Percentiles rank a stretch among this genome's conserved stretches.
phyloP scores from a whole-genome alignment of 2,797 vertebrate species.

The Choloepus didactylus region DNA sequence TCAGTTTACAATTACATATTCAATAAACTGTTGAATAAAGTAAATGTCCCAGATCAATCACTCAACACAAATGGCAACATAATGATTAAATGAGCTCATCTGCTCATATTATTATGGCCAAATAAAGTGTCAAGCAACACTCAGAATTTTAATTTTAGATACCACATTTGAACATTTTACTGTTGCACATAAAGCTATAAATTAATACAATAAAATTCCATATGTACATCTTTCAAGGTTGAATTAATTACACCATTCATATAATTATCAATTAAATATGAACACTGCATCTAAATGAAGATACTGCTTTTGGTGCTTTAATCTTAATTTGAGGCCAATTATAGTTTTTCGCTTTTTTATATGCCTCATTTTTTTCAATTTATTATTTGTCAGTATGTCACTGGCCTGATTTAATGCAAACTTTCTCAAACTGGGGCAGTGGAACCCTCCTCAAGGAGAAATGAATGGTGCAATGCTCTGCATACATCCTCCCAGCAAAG shows the following conservation, averaged over 20 bases:
- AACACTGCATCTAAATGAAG: slow-evolving; percentile 44
- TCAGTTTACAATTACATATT: background rate
- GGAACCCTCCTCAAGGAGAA: background rate
- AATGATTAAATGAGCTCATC: slow-evolving; percentile 20
- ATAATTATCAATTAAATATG: background rate
- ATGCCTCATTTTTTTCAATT: slow-evolving; percentile 20
- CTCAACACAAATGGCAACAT: background rate
- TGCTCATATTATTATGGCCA: background rate
- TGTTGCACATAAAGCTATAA: background rate
- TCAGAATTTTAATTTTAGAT: slow-evolving; percentile 27
- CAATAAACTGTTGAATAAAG: background rate
- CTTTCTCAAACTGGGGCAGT: background rate
- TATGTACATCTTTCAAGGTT: slow-evolving; percentile 13
- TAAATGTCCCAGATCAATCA: slow-evolving; percentile 24
- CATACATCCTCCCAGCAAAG: background rate
- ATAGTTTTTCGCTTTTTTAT: background rate
- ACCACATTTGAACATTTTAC: background rate
- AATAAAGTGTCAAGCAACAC: slow-evolving; percentile 52
- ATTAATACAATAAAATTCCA: slow-evolving; percentile 7
- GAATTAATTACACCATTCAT: background rate
- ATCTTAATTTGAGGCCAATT: slow-evolving; percentile 59
- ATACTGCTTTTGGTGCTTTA: slow-evolving; percentile 21
- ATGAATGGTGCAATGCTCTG: background rate
- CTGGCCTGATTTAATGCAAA: background rate
- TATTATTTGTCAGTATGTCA: background rate